Evolutionary conservation across 2,113 vertebrate genomes (phyloP).

Genomic region (Sitta europaea): DNA sequence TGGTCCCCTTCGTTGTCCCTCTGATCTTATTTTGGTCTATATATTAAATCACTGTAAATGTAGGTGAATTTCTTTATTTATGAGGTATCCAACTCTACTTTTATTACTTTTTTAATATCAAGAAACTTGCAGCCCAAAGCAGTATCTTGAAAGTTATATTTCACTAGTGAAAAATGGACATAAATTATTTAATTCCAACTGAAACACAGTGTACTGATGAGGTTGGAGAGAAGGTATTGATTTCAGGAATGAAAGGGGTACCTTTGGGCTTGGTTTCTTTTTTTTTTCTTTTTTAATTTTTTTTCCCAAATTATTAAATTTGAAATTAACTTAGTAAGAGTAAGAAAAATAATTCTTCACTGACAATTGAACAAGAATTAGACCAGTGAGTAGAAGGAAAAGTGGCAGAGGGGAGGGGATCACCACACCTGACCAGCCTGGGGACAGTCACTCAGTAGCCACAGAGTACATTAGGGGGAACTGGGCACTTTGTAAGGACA

Average conservation of each 20-base stretch:
- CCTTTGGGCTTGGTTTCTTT: background rate
- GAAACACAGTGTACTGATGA: background rate
- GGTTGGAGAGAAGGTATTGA: background rate
- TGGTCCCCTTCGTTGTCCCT: background rate
- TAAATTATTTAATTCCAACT: slow-evolving; percentile 26
- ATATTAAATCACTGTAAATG: background rate
- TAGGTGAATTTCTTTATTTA: slow-evolving; percentile 1
- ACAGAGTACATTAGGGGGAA: background rate
- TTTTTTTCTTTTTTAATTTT: too few relatives aligned
- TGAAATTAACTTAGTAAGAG: background rate
- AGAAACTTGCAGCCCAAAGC: background rate
- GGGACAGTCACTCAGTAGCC: background rate
- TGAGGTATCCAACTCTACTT: background rate
- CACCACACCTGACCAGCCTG: background rate
- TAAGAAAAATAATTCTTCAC: background rate
- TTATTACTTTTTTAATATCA: slow-evolving; percentile 3
- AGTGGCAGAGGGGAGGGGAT: background rate
- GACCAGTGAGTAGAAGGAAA: background rate
- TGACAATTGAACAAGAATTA: background rate
- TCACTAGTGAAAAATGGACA: background rate
- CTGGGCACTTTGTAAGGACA: background rate
- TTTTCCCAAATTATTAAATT: background rate
- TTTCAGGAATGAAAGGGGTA: background rate
- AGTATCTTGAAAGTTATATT: background rate
- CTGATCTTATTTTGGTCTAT: background rate